Conservation (phyloP, 1,140 invertebrate species). For the Euwallacea fornicatus region DNA sequence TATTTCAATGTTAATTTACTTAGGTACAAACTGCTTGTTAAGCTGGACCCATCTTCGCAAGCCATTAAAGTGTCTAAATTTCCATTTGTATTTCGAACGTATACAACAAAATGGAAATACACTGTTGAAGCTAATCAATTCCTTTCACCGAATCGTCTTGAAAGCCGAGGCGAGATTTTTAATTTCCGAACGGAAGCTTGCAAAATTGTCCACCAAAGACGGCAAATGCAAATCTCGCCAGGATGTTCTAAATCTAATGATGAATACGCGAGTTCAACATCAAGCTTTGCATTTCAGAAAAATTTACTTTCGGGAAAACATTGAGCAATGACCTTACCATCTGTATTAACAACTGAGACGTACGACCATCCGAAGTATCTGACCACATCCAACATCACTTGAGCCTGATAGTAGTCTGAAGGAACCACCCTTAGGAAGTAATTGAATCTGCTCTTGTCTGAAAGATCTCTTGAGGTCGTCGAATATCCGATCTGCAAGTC, state of each 20-base stretch:
- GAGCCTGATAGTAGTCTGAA: slow-evolving; percentile 79
- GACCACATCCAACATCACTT: slow-evolving; percentile 74
- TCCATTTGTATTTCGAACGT: too few relatives aligned
- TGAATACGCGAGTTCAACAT: background rate
- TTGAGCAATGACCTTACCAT: slow-evolving; percentile 61
- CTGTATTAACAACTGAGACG: slow-evolving; percentile 78
- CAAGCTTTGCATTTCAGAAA: too few relatives aligned
- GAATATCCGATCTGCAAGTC: slow-evolving; percentile 64
- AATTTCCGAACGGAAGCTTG: background rate
- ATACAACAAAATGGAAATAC: too few relatives aligned
- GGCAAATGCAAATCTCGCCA: too few relatives aligned
- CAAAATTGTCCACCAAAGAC: background rate
- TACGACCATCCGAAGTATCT: slow-evolving; percentile 80
- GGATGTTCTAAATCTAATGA: background rate
- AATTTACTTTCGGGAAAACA: background rate
- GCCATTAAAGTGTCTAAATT: too few relatives aligned
- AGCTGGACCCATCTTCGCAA: too few relatives aligned
- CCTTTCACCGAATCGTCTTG: too few relatives aligned
- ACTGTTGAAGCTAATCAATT: too few relatives aligned
- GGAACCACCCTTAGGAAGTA: slow-evolving; percentile 83
- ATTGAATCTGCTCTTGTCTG: slow-evolving; percentile 75
- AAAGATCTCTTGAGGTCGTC: slow-evolving; percentile 75
- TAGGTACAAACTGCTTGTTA: too few relatives aligned
- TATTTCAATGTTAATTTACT: too few relatives aligned
- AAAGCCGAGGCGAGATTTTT: background rate